A percentile compares a stretch with the other conserved stretches of the same genome.
These are phyloP conservation scores for Diarsia brunnea DNA, from an alignment of 2,888 invertebrate genomes.

Conservation along the genomic window DNA sequence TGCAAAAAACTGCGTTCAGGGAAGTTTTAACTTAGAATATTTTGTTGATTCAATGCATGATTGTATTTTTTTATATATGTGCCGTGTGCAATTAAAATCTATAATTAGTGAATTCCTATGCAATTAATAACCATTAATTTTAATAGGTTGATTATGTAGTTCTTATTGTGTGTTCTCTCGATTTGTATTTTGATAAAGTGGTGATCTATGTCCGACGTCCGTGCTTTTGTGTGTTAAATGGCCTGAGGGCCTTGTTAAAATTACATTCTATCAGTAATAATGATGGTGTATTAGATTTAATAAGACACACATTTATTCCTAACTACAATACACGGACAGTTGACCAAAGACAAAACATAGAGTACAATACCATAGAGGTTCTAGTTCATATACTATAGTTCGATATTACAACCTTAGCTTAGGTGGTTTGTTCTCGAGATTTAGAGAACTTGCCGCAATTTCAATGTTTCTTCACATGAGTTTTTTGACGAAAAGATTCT, in stretches of 20 bases:
- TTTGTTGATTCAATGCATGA: neutral
- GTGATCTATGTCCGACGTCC: neutral
- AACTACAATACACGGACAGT: no score
- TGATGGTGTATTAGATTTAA: neutral
- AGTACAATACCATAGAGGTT: no score
- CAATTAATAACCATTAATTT: conserved; percentile 21
- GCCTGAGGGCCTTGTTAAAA: neutral
- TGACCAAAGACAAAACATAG: no score
- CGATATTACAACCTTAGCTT: neutral
- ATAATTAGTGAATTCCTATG: conserved; percentile 38
- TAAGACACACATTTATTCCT: no score
- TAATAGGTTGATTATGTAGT: neutral
- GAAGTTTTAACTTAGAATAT: conserved; percentile 42
- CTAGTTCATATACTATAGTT: no score
- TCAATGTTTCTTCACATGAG: neutral
- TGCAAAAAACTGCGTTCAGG: conserved; percentile 29
- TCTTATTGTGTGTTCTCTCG: neutral
- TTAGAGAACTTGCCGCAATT: neutral
- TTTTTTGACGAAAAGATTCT: neutral
- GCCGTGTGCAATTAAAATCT: conserved; percentile 18
- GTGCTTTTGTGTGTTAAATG: neutral
- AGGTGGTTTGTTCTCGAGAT: neutral
- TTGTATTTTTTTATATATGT: conserved; percentile 14
- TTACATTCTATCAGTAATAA: neutral
- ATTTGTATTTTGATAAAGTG: neutral